Evolutionary conservation across 1,140 invertebrate genomes (phyloP), one percentile per base, ranked within the genome.

Genomic region (Drosophila rhopaloa): DNA sequence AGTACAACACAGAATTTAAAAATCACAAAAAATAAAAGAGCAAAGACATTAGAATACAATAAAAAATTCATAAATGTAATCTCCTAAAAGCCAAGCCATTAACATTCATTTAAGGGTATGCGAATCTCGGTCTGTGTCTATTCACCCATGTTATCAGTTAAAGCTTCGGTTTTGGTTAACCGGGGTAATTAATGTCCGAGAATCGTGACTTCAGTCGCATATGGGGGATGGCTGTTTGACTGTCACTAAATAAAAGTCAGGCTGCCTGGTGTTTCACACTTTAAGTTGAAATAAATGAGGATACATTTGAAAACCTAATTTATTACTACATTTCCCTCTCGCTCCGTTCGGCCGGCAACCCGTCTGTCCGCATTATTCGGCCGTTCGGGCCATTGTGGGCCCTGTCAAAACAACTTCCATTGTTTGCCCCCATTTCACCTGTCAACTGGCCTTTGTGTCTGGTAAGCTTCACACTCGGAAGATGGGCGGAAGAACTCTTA

Each of bases 331-430:
- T 53, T 68, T 46, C 11, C 61, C 29, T 8, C 2, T 19, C n/a
- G 9, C 32, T 48, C 24, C 9, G 40, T 32, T 40, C 7, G 43
- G 53, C 41, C 47, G 70, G 55, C 72, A 46, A 57, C 29, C 66
- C 71, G 48, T 43, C 55, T 11, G 16, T 60, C 60, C 27, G 44
- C 19, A 14, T 75, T 75, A 63, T 75, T 63, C 51, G 58, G n/a
- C 67, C 40, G 48, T 16, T 44, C 50, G 38, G 53, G 13, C 72
- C 53, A 56, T 75, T 75, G 70, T 75, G 43, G 32, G 46, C 27
- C 72, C 72, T 75, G 72, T 75, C 72, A 75, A 65, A 75, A 75
- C 71, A 75, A 75, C 51, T 75, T 73, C 71, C 71, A 75, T 63
- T 75, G 71, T 75, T 74, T 75, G 71, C 50, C 61, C 72, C 71